Evolutionary conservation across 2,888 invertebrate genomes (phyloP), one percentile per base, ranked within the genome.

Genomic region (Spodoptera littoralis): DNA sequence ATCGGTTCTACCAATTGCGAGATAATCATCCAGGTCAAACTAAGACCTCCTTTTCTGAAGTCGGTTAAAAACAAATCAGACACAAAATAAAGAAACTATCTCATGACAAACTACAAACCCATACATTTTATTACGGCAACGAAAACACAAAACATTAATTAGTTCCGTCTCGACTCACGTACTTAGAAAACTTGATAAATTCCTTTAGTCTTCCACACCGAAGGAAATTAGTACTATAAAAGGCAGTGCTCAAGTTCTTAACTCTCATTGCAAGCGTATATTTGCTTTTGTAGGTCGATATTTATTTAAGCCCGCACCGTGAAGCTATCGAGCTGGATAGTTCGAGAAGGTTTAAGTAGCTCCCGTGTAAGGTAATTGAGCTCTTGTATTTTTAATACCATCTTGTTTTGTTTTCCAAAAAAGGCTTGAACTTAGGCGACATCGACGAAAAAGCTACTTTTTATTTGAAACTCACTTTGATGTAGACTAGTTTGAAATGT

Each of bases 71-170:
- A 27, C 4, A 13, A 47, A 36, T 30, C 27, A 12, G 11, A 11
- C 13, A 12, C 13, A 0, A 41, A 24, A 11, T 12, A 43, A 45
- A 49, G 13, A 30, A 22, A 42, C 13, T 50, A 3, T 41, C 11
- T 48, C 65, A 56, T 11, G 4, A 58, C 61, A 49, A 61, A 46
- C 43, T 48, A 43, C 45, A 27, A 46, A 30, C 8, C 43, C 13
- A n/a, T 50, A 22, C 49, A 41, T 11, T 49, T n/a, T 8, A 36
- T 36, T 36, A 36, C 36, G 9, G 8, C 41, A 75, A 73, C 68
- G 45, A 67, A 66, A 75, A 75, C 71, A 80, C 73, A 79, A 80
- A 81, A 77, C 80, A 81, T 81, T 84, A 85, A 85, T 85, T 86
- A 73, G 77, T 85, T 83, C 79, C 77, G 76, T 77, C 76, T 78